Conservation (phyloP, 2,797 vertebrate species). For the Anguilla obscura region DNA sequence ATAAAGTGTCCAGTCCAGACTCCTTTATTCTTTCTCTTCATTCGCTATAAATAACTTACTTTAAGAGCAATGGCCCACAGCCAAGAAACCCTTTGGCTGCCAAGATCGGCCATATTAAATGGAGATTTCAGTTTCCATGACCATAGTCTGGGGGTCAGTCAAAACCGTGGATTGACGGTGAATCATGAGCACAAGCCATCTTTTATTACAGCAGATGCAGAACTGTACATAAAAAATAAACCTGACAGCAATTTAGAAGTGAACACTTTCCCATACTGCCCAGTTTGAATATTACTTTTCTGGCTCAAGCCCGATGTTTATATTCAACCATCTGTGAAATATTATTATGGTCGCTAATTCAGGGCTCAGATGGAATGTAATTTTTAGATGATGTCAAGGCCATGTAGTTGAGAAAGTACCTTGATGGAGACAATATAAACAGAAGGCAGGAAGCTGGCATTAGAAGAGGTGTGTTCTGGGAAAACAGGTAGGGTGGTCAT, state of each 20-base stretch:
- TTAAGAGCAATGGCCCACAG: conserved; percentile 63
- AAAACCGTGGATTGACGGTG: conserved; percentile 57
- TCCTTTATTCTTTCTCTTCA: conserved; percentile 48
- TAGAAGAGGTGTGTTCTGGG: conserved; percentile 7
- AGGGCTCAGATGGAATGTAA: conserved; percentile 20
- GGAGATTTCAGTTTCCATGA: conserved; percentile 53
- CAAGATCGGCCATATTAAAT: conserved; percentile 59
- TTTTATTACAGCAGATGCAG: conserved; percentile 1
- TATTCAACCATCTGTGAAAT: conserved; percentile 15
- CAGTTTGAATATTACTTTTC: neutral
- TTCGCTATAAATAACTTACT: conserved; percentile 53
- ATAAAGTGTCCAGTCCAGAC: conserved; percentile 48
- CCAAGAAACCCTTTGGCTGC: conserved; percentile 47
- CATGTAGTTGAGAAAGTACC: conserved; percentile 17
- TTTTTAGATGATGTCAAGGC: conserved; percentile 24
- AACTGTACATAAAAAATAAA: neutral
- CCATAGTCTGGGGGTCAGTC: conserved; percentile 42
- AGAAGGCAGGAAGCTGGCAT: conserved; percentile 20
- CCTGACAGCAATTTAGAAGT: conserved; percentile 16
- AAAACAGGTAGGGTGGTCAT: conserved; percentile 13
- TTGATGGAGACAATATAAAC: conserved; percentile 23
- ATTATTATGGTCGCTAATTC: conserved; percentile 20
- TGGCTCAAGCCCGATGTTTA: neutral
- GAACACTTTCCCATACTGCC: conserved; percentile 18
- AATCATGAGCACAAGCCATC: conserved; percentile 45